Evolutionary conservation across 1,140 invertebrate species (phyloP), one percentile per base, ranked within the genome.

Genomic region (Zaprionus ghesquierei): DNA sequence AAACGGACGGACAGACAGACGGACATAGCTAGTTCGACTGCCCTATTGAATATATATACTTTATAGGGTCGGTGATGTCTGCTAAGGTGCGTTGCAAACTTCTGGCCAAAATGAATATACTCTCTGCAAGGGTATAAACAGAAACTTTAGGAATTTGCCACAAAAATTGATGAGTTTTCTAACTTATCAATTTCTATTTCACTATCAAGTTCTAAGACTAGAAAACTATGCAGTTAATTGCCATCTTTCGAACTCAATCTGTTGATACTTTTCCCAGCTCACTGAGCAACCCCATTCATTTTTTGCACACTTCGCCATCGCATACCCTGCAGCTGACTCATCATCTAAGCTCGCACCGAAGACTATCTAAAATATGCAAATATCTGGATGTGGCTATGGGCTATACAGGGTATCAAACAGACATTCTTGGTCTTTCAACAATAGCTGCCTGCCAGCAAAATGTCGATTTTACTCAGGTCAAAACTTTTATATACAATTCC

Each of bases 381-480:
- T 68, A 60, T 66, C 29, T 58, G 59, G 60, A 68, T 72, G 55
- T 68, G 29, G 63, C 69, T 58, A 51, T 29, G 31, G 69, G 69
- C 69, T 69, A 38, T 38, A 62, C 64, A 68, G 64, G 65, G 70
- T 69, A 73, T 73, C 70, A 69, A 69, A 56, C 50, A 69, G n/a
- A 41, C 64, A 73, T 73, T 69, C 70, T 64, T 61, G 51, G 23
- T 23, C 23, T 55, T 60, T 56, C 38, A 49, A 69, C 68, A 71
- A 73, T 69, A 31, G 62, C 55, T 71, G 56, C 49, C 64, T 61
- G 56, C 64, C 70, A 65, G 62, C 62, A 50, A 86, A 86, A 86
- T 86, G 78, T 81, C 69, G 69, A 81, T 62, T 69, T 73, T 62
- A 58, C 56, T 50, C 81, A 86, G 81, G 81, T 87, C 82, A 87